Conservation (phyloP, 2,888 invertebrate species). For the Lissocephala sabroskyi region DNA sequence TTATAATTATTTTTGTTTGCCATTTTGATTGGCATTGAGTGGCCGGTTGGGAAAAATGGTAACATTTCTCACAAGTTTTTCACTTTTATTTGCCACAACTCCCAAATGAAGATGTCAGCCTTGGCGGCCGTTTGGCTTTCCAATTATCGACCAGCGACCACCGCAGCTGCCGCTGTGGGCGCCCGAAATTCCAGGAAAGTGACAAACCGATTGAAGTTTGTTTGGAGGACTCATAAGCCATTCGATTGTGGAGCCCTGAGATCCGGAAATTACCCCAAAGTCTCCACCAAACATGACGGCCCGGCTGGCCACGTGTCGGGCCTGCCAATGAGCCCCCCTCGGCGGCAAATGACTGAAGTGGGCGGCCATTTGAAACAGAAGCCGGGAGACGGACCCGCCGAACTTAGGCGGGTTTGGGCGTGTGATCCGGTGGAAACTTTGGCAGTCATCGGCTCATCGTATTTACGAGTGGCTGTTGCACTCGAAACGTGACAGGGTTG, state of each 20-base stretch:
- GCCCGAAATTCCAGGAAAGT: too few relatives aligned
- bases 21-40: constrained; percentile 57
- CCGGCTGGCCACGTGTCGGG: constrained; percentile 41
- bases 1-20: constrained; percentile 60
- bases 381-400: neutral
- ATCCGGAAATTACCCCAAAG: too few relatives aligned
- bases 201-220: too few relatives aligned
- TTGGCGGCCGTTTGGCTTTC: constrained; percentile 46
- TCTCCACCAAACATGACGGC: too few relatives aligned
- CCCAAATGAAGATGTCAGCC: constrained; percentile 70
- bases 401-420: constrained; percentile 13
- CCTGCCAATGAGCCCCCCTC: constrained; percentile 38
- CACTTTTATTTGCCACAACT: constrained; percentile 69
- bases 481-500: constrained; percentile 71
- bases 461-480: constrained; percentile 68
- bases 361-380: neutral
- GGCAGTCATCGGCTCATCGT: constrained; percentile 30
- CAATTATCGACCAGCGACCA: too few relatives aligned
- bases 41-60: constrained; percentile 32
- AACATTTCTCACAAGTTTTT: constrained; percentile 40
- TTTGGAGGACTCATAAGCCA: too few relatives aligned
- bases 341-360: constrained; percentile 5
- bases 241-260: too few relatives aligned
- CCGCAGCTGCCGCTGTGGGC: too few relatives aligned
- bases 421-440: constrained; percentile 43